phyloP scores from a whole-genome alignment of 2,888 invertebrate genomes.

The Nematopogon swammerdamellus region DNA sequence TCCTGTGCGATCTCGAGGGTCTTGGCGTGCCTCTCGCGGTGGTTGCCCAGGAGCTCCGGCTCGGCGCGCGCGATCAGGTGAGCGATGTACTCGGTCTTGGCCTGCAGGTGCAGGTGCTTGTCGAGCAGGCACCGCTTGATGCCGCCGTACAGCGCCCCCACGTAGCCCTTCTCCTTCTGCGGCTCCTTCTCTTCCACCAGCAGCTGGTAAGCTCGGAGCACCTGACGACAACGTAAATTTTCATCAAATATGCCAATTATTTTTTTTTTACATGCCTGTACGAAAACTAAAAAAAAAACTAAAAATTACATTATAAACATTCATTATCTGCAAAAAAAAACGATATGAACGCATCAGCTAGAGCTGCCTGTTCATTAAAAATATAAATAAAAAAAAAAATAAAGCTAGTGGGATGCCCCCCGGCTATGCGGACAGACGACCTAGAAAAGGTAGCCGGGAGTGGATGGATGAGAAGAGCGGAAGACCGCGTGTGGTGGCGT shows the following conservation, averaged over 20 bases:
- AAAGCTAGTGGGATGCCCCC: no score
- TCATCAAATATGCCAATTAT: no score
- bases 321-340: no score
- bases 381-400: conserved; percentile 8
- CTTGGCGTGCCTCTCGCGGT: conserved; percentile 90
- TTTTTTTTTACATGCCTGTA: no score
- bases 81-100: conserved; percentile 85
- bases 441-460: no score
- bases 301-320: no score
- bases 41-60: conserved; percentile 84
- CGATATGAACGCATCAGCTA: no score
- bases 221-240: conserved; percentile 25
- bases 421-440: no score
- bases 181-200: conserved; percentile 82
- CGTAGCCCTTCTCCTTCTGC: conserved; percentile 85
- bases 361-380: background rate
- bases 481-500: no score
- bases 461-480: no score
- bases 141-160: conserved; percentile 80
- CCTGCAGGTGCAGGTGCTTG: conserved; percentile 83
- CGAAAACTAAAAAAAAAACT: no score
- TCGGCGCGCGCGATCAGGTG: conserved; percentile 86
- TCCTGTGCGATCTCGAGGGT: conserved; percentile 97
- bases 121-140: conserved; percentile 83
- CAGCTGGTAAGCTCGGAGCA: conserved; percentile 77